phyloP scores from a whole-genome alignment of 2,113 vertebrate genomes.

The Montifringilla adamsi region DNA sequence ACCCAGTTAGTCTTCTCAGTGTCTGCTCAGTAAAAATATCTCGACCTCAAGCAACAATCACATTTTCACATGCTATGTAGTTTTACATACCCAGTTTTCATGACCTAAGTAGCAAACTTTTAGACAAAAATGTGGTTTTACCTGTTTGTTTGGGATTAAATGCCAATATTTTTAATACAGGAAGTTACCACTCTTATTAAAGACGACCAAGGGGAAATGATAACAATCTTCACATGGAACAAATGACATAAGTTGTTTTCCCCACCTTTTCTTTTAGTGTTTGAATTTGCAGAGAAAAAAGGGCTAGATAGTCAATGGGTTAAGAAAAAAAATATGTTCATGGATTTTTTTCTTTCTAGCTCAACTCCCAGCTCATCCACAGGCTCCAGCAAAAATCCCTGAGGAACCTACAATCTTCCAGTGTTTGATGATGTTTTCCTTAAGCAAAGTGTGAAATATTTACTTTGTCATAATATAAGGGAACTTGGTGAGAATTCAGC shows the following conservation, averaged over 20 bases:
- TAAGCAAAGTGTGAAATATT: background rate
- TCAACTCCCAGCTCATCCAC: background rate
- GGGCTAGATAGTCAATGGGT: background rate
- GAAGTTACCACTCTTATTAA: background rate
- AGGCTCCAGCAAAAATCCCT: background rate
- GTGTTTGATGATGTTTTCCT: background rate
- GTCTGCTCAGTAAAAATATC: background rate
- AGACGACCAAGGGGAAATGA: background rate
- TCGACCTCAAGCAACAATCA: rapidly evolving
- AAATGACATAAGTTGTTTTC: background rate
- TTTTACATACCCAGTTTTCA: background rate
- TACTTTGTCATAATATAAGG: background rate
- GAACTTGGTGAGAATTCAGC: background rate
- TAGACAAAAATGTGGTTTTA: background rate
- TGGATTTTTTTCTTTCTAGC: background rate
- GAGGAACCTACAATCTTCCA: background rate
- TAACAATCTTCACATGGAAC: background rate
- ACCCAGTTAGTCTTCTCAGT: background rate
- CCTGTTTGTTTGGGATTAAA: background rate
- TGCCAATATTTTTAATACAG: background rate
- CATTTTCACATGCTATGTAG: background rate
- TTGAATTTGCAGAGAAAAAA: background rate
- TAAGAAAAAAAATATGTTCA: background rate
- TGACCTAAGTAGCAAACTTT: background rate
- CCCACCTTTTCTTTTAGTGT: background rate